Conservation (phyloP, 2,113 vertebrate species). For the Phocoena phocoena region DNA sequence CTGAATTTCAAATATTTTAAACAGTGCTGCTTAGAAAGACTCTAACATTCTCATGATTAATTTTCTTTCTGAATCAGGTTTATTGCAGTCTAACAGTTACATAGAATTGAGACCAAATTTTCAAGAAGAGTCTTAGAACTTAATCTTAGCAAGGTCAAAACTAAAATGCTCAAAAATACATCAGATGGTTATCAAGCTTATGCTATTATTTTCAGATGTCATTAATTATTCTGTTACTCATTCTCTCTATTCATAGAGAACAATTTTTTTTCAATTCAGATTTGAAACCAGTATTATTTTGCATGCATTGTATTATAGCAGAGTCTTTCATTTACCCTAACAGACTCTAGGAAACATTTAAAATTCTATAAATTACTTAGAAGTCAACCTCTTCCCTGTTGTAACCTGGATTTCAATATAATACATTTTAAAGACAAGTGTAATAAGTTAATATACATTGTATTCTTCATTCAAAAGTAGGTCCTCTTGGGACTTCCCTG, state of each 20-base stretch:
- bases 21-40: neutral
- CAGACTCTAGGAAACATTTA: neutral
- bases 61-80: constrained; percentile 29
- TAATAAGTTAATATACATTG: neutral
- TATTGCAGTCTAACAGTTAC: neutral
- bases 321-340: neutral
- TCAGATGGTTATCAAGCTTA: neutral
- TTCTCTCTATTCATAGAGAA: neutral
- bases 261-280: neutral
- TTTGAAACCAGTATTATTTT: neutral
- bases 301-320: neutral
- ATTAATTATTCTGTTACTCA: neutral
- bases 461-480: neutral
- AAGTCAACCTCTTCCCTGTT: neutral
- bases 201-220: neutral
- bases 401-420: neutral
- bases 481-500: neutral
- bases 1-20: neutral
- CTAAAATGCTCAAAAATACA: neutral
- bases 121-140: neutral
- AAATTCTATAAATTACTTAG: neutral
- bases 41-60: constrained; percentile 5
- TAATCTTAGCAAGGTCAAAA: neutral
- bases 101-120: neutral
- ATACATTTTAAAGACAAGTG: neutral